Evolutionary conservation across 2,888 invertebrate genomes (phyloP).

Genomic region (Acrobasis consociella): DNA sequence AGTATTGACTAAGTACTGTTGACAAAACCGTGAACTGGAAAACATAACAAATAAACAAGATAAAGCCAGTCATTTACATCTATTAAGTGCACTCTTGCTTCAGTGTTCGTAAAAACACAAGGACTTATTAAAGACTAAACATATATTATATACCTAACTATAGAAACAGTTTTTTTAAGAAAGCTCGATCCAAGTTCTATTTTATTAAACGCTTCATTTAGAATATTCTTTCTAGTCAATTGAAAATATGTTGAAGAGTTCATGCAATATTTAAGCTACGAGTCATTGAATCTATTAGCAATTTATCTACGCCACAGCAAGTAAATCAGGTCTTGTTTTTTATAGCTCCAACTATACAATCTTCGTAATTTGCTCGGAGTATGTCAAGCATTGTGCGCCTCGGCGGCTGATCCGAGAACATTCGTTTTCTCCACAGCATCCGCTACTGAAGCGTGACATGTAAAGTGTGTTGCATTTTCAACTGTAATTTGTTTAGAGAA

Average conservation of each 20-base stretch:
- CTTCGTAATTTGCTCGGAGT: slow-evolving; percentile 30
- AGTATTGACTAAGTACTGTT: neutral
- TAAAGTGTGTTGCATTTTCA: slow-evolving; percentile 19
- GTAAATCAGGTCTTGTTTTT: slow-evolving; percentile 5
- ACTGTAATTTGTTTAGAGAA: slow-evolving; percentile 9
- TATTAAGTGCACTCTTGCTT: too few relatives aligned
- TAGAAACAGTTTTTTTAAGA: too few relatives aligned
- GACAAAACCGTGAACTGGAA: neutral
- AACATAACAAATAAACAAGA: neutral
- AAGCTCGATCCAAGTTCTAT: too few relatives aligned
- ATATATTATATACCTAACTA: too few relatives aligned
- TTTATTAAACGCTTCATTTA: too few relatives aligned
- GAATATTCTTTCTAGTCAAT: too few relatives aligned
- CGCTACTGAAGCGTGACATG: slow-evolving; percentile 39
- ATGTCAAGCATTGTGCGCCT: slow-evolving; percentile 26
- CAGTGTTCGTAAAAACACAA: too few relatives aligned
- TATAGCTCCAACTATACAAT: slow-evolving; percentile 11
- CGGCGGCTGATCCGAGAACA: slow-evolving; percentile 21
- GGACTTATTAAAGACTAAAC: too few relatives aligned
- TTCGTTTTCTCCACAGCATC: slow-evolving; percentile 60
- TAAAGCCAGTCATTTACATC: neutral
- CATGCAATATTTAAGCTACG: neutral
- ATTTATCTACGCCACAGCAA: slow-evolving; percentile 1
- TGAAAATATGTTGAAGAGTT: neutral
- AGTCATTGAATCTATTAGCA: neutral